phyloP scores from a whole-genome alignment of 2,797 vertebrate species.

The Artibeus jamaicensis region DNA sequence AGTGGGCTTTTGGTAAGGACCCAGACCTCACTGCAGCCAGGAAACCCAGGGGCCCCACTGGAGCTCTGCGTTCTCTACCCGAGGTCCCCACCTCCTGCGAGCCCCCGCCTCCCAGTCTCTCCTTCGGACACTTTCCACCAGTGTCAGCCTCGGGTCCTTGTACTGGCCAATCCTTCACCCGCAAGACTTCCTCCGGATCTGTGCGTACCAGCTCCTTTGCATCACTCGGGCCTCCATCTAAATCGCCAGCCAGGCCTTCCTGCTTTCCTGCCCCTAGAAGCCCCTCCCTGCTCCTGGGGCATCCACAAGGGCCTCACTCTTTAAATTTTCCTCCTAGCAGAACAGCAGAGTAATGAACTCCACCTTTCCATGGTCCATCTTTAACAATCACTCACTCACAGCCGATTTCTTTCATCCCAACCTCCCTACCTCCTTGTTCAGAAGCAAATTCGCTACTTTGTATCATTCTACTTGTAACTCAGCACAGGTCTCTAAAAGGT shows the following conservation, averaged over 20 bases:
- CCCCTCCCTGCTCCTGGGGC: not conserved
- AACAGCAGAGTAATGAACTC: not conserved
- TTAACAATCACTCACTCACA: not conserved
- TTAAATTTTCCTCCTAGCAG: not conserved
- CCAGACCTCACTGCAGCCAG: not conserved
- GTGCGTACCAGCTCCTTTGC: not conserved
- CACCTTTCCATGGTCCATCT: not conserved
- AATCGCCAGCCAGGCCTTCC: not conserved
- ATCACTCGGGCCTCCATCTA: not conserved
- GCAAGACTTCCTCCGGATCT: not conserved
- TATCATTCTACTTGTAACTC: not conserved
- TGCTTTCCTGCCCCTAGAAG: not conserved
- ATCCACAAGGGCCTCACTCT: not conserved
- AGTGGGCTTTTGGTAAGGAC: not conserved
- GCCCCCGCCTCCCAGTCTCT: not conserved
- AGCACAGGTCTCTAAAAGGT: not conserved
- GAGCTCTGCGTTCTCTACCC: not conserved
- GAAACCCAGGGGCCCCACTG: not conserved
- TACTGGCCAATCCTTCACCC: no score
- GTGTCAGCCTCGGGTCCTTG: not conserved
- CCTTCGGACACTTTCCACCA: not conserved
- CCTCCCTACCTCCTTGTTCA: not conserved
- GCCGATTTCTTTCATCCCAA: not conserved
- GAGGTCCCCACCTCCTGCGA: not conserved
- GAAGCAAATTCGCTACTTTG: not conserved